Evolutionary conservation across 2,888 invertebrate genomes (phyloP).

Genomic region (Nephrotoma appendiculata): DNA sequence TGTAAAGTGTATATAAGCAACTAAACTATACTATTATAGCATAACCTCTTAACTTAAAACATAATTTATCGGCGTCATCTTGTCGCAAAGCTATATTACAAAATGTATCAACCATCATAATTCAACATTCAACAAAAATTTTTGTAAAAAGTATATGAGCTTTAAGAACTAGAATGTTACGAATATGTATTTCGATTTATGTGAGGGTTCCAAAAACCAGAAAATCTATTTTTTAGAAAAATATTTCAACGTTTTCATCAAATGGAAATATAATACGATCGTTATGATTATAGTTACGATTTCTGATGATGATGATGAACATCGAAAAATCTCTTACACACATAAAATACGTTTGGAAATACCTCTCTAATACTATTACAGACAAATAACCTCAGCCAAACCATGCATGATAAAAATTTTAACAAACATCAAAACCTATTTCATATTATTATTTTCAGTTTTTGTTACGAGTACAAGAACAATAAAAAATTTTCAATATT

Average conservation of each 20-base stretch:
- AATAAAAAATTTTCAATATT: neutral
- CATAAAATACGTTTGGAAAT: neutral
- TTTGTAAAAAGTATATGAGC: neutral
- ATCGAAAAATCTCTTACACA: neutral
- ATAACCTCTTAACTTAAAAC: neutral
- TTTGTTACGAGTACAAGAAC: neutral
- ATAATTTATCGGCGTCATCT: neutral
- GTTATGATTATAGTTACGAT: neutral
- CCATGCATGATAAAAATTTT: neutral
- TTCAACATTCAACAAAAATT: neutral
- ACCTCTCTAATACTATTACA: neutral
- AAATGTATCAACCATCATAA: neutral
- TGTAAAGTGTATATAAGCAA: neutral
- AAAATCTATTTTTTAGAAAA: neutral
- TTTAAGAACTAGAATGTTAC: neutral
- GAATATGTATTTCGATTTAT: neutral
- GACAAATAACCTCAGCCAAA: neutral
- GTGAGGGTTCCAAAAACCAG: neutral
- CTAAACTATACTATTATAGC: neutral
- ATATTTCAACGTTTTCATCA: neutral
- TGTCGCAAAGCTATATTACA: neutral
- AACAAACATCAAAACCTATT: neutral
- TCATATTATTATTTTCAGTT: neutral
- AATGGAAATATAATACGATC: neutral
- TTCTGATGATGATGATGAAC: neutral